Evolutionary conservation across 2,113 vertebrate genomes (phyloP).

Genomic region (Macquaria australasica): DNA sequence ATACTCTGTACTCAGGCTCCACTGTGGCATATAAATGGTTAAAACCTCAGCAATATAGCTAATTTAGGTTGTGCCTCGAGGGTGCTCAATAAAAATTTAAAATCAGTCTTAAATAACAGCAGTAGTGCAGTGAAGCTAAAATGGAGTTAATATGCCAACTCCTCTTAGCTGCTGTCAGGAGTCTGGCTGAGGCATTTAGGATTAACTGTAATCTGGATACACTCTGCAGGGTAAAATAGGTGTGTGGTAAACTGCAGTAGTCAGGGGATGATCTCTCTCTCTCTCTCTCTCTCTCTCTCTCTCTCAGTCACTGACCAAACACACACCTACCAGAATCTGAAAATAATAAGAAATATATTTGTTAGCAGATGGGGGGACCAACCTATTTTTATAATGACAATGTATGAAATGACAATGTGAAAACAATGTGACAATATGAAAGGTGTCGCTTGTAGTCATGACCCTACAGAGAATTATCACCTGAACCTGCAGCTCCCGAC

Average conservation of each 20-base stretch:
- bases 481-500: no score
- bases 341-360: neutral
- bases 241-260: constrained; percentile 37
- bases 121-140: constrained; percentile 51
- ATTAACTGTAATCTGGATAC: constrained; percentile 73
- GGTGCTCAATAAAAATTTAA: constrained; percentile 61
- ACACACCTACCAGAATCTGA: neutral
- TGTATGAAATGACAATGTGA: no score
- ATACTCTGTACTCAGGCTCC: neutral
- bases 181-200: constrained; percentile 59
- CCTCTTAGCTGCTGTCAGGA: constrained; percentile 62
- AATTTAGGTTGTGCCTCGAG: constrained; percentile 51
- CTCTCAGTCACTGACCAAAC: neutral
- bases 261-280: constrained; percentile 17
- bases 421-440: no score
- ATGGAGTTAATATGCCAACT: constrained; percentile 54
- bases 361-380: neutral
- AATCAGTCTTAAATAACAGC: constrained; percentile 52
- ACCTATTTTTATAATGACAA: no score
- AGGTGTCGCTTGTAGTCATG: neutral
- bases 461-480: neutral
- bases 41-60: constrained; percentile 49
- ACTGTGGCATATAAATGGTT: constrained; percentile 24
- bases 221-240: constrained; percentile 50
- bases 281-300: neutral